Evolutionary conservation across 2,888 invertebrate species (phyloP), one percentile per base, ranked within the genome.

Genomic region (Synergus gifuensis): DNA sequence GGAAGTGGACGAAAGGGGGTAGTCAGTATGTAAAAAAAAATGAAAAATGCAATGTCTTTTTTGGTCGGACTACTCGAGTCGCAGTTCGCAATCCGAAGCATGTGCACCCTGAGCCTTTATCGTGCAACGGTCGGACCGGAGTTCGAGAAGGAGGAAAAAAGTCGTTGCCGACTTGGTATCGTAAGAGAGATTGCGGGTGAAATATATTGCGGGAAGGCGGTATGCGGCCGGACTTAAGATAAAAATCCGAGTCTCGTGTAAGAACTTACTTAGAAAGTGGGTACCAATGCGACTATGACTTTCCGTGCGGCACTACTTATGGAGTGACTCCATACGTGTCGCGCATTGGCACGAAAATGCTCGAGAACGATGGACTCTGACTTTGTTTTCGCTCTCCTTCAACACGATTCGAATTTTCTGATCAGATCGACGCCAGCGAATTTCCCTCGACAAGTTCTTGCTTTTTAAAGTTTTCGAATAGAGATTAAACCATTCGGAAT

Each of bases 121-220:
- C 73, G 73, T 73, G 73, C 73, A n/a, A 73, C 36, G 49, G 49
- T 69, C 28, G 73, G 73, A 9, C 46, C 18, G 73, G n/a, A 73
- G 73, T 73, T 73, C 49, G 49, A 73, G 73, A 73, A 46, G 73
- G 28, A 54, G 73, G 73, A 73, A 73, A 73, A 73, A 73, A 73
- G 73, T 73, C 44, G 14, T 22, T 12, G 67, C 22, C 67, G 22
- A 44, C 67, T 67, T 11, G 49, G 49, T 73, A 73, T 73, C 73
- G 73, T 73, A 73, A 54, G 73, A 49, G 54, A 73, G 73, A 73
- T 73, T 73, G 73, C 73, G 73, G 73, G 73, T 73, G 73, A 54
- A 73, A 73, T 73, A 73, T 73, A 73, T 73, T 73, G 73, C 73
- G 73, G 73, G 73, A 73, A 73, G 73, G 73, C 54, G 54, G 73